Evolutionary conservation across 1,140 invertebrate species (phyloP).

Genomic region (Leptopilina boulardi): DNA sequence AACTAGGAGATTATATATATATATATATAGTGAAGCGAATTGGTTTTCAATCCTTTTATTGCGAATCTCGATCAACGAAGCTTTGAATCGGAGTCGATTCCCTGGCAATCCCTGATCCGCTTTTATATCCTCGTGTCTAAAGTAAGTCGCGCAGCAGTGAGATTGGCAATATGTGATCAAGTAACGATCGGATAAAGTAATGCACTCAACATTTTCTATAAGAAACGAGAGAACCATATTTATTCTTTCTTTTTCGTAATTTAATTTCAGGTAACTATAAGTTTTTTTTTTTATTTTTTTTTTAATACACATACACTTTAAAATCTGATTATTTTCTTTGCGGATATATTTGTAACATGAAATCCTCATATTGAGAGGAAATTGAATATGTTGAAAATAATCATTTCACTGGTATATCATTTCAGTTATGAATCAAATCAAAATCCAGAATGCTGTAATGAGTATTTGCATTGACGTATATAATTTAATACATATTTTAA

Average conservation of each 20-base stretch:
- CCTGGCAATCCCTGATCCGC: constrained; percentile 15
- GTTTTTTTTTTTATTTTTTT: not conserved
- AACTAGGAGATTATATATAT: not conserved
- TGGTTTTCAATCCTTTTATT: constrained; percentile 30
- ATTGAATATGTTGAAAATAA: not conserved
- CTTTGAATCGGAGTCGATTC: not conserved
- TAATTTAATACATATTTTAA: no score
- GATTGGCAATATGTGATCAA: constrained; percentile 30
- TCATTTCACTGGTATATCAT: no score
- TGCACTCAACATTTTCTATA: constrained; percentile 20
- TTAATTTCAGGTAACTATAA: constrained; percentile 20
- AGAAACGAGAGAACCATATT: not conserved
- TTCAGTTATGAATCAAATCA: no score
- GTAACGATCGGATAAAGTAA: constrained; percentile 23
- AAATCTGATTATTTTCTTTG: constrained; percentile 12
- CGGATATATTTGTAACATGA: not conserved
- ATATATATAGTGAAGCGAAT: constrained; percentile 9
- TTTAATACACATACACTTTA: constrained; percentile 19
- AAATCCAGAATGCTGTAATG: no score
- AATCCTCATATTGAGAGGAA: not conserved
- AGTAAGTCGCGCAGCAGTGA: constrained; percentile 26
- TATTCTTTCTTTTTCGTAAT: constrained; percentile 27
- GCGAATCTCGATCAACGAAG: constrained; percentile 31
- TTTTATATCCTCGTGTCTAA: constrained; percentile 27
- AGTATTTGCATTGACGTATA: no score